These are phyloP conservation scores for Xylocopa sonorina DNA, from an alignment of 1,140 invertebrate species.

Conservation along the genomic window DNA sequence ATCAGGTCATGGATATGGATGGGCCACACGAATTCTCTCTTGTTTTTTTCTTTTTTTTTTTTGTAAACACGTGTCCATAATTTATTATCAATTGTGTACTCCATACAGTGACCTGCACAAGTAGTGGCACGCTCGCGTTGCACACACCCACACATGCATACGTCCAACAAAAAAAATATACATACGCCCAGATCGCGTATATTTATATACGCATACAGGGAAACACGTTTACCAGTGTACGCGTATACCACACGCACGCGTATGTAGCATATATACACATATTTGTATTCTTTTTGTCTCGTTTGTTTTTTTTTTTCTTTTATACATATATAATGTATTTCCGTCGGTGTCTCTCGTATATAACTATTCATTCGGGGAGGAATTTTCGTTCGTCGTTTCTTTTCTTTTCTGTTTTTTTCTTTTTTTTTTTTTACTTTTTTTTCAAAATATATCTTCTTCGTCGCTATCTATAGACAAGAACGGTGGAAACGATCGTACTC, in stretches of 20 bases:
- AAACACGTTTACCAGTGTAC: conserved; percentile 7
- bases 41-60: conserved; percentile 13
- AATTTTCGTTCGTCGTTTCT: conserved; percentile 25
- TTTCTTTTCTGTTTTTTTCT: too few relatives aligned
- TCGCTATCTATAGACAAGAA: conserved; percentile 58
- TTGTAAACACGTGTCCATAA: conserved; percentile 70
- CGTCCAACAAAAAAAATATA: conserved; percentile 67
- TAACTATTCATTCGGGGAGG: conserved; percentile 39
- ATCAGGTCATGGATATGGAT: neutral
- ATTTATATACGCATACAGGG: conserved; percentile 12
- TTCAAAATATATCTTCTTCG: conserved; percentile 53
- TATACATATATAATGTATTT: conserved; percentile 37
- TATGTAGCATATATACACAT: conserved; percentile 20
- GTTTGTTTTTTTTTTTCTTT: conserved; percentile 1
- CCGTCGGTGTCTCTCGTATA: conserved; percentile 37
- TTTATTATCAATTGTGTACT: conserved; percentile 71
- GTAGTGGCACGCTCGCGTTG: conserved; percentile 53
- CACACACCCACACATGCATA: conserved; percentile 32
- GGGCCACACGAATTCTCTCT: neutral
- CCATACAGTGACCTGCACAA: conserved; percentile 72
- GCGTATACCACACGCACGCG: conserved; percentile 6
- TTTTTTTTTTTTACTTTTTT: too few relatives aligned
- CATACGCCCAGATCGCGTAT: conserved; percentile 21
- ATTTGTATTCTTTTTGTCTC: conserved; percentile 25
- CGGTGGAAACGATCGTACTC: conserved; percentile 35